Conservation (phyloP, 2,888 invertebrate genomes). For the Eupithecia tripunctaria region DNA sequence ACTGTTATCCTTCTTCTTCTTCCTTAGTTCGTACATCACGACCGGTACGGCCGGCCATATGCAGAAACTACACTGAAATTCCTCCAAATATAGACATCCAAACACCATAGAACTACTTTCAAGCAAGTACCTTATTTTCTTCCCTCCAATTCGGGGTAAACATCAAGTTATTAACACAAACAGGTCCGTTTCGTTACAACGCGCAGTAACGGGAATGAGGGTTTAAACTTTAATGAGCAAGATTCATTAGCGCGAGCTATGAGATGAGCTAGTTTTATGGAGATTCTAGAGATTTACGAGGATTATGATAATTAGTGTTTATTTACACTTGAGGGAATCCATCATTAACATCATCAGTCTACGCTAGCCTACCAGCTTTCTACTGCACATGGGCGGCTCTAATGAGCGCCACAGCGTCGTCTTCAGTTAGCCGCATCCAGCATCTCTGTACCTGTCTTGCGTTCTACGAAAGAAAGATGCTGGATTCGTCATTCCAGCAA, state of each 20-base stretch:
- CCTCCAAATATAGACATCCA: neutral
- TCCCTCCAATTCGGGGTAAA: constrained; percentile 30
- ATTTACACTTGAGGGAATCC: neutral
- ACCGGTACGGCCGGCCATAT: neutral
- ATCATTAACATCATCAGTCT: neutral
- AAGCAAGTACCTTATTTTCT: neutral
- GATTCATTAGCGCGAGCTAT: constrained; percentile 43
- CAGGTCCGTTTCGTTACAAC: constrained; percentile 28
- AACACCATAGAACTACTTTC: neutral
- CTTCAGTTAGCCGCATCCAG: neutral
- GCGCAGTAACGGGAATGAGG: constrained; percentile 41
- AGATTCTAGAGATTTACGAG: constrained; percentile 22
- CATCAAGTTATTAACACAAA: constrained; percentile 38
- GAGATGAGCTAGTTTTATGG: constrained; percentile 31
- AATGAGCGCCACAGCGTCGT: neutral
- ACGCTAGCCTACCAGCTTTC: neutral
- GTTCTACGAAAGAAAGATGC: no score
- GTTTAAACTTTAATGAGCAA: constrained; percentile 42
- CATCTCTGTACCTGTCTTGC: neutral
- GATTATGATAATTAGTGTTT: constrained; percentile 11
- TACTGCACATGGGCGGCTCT: neutral
- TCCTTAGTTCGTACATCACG: neutral
- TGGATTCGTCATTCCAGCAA: neutral
- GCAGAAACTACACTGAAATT: neutral
- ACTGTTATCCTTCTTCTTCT: neutral